These are phyloP conservation scores for Hippopotamus amphibius DNA, from an alignment of 2,113 vertebrate genomes.

Conservation along the genomic window DNA sequence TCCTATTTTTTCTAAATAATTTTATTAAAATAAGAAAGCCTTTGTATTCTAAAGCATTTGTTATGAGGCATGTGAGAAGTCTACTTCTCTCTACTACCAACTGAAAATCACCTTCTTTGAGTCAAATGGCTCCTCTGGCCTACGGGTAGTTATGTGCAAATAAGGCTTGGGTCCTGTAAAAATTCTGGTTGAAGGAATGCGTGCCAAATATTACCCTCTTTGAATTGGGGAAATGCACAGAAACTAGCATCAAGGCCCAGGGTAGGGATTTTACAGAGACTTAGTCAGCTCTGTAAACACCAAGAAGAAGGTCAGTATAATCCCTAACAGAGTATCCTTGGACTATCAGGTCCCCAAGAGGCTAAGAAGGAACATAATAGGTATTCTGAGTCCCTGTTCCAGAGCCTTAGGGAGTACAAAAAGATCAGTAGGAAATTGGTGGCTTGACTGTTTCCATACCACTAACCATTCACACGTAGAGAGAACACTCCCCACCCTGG, in stretches of 20 bases:
- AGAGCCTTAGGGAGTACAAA: not conserved
- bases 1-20: not conserved
- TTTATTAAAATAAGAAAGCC: constrained; percentile 31
- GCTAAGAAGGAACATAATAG: not conserved
- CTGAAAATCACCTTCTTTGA: not conserved
- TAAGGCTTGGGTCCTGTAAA: not conserved
- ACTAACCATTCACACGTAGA: not conserved
- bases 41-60: not conserved
- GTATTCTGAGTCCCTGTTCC: not conserved
- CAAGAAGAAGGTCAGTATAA: not conserved
- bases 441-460: not conserved
- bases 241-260: not conserved
- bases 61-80: not conserved
- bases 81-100: not conserved
- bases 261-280: not conserved
- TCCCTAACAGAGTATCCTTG: not conserved
- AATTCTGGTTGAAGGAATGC: not conserved
- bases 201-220: not conserved
- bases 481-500: not conserved
- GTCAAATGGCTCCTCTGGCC: not conserved
- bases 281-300: not conserved
- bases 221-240: not conserved
- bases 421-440: not conserved
- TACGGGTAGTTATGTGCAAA: not conserved
- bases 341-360: not conserved